Evolutionary conservation across 2,888 invertebrate genomes (phyloP).

Genomic region (Ophion costatus): DNA sequence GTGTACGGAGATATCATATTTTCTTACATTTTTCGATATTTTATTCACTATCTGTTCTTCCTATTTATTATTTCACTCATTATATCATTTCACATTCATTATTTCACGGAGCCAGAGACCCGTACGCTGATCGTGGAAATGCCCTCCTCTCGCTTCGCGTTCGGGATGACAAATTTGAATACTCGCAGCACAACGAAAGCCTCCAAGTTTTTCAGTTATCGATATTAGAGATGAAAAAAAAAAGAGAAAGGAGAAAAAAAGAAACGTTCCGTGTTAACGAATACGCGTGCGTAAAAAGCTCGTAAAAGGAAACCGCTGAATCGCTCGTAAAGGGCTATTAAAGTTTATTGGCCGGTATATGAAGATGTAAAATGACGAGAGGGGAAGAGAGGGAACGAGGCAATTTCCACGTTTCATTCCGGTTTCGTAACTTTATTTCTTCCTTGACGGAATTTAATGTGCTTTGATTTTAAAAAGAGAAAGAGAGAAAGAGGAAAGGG

Average conservation of each 20-base stretch:
- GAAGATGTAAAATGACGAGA: slow-evolving; percentile 21
- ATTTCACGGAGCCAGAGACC: not conserved
- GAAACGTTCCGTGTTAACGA: not conserved
- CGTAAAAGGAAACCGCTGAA: slow-evolving; percentile 17
- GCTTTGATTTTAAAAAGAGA: not conserved
- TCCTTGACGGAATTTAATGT: not conserved
- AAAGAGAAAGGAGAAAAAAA: not conserved
- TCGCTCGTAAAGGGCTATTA: slow-evolving; percentile 23
- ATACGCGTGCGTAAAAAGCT: not conserved
- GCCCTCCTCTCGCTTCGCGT: not conserved
- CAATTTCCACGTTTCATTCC: slow-evolving; percentile 8
- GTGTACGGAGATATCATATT: not conserved
- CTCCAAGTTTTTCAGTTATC: not conserved
- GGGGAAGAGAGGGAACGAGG: not conserved
- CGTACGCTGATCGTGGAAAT: not conserved
- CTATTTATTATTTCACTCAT: no score
- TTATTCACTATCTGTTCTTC: not conserved
- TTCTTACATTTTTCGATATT: not conserved
- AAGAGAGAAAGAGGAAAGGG: no score
- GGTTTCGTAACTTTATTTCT: slow-evolving; percentile 1
- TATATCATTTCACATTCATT: no score
- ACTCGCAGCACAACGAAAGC: not conserved
- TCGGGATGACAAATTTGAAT: not conserved
- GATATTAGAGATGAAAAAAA: no score
- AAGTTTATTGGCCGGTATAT: slow-evolving; percentile 41